Evolutionary conservation across 2,113 vertebrate species (phyloP).

Genomic region (Lycocorax pyrrhopterus): DNA sequence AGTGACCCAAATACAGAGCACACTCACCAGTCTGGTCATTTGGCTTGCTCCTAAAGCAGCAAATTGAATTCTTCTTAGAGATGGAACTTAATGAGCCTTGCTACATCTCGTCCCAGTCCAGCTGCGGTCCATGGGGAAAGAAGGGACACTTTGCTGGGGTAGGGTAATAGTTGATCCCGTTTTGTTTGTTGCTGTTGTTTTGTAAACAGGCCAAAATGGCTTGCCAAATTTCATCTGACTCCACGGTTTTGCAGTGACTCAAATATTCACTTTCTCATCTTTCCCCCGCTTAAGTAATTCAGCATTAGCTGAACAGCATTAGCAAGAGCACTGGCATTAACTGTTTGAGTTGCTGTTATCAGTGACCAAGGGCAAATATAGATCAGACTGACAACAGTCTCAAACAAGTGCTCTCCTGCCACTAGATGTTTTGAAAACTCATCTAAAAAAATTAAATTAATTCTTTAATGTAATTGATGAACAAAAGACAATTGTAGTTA

Average conservation of each 20-base stretch:
- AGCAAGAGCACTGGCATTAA: neutral
- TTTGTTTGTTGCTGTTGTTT: neutral
- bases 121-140: neutral
- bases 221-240: neutral
- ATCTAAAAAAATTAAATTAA: neutral
- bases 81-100: neutral
- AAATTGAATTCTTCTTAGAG: neutral
- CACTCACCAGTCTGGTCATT: neutral
- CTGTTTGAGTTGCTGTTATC: neutral
- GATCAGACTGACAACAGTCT: neutral
- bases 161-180: neutral
- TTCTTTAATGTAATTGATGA: neutral
- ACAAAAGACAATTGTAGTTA: neutral
- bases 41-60: neutral
- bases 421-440: neutral
- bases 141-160: neutral
- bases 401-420: neutral
- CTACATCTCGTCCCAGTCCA: neutral
- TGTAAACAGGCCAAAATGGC: neutral
- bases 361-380: neutral
- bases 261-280: neutral
- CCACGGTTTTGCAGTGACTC: neutral
- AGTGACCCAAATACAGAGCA: neutral
- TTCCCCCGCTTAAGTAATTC: neutral
- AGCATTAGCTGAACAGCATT: neutral